Percentiles rank a stretch among this genome's conserved stretches.
Evolutionary conservation across 1,140 invertebrate genomes (phyloP).

Genomic region (Adelges cooleyi): DNA sequence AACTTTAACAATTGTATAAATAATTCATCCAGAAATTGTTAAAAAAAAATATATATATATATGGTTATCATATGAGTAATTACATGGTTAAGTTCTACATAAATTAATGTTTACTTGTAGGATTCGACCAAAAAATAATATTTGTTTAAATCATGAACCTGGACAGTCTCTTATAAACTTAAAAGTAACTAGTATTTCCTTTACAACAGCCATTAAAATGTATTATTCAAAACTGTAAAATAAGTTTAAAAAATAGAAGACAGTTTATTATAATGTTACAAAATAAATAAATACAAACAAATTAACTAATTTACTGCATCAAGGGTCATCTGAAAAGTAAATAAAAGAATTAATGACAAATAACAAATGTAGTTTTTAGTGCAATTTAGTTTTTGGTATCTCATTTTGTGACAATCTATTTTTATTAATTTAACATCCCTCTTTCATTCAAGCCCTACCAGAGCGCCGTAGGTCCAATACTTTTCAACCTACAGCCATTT

Average conservation of each 20-base stretch:
- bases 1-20: constrained; percentile 2
- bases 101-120: constrained; percentile 1
- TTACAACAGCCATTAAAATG: constrained; percentile 18
- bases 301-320: constrained; percentile 13
- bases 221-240: constrained; percentile 12
- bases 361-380: too few relatives aligned
- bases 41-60: constrained; percentile 1
- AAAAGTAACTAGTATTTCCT: not conserved
- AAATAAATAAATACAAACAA: constrained; percentile 19
- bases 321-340: constrained; percentile 22
- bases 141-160: constrained; percentile 7
- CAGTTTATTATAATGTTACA: constrained; percentile 21
- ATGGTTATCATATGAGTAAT: constrained; percentile 18
- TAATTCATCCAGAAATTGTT: not conserved
- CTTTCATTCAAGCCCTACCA: too few relatives aligned
- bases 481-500: too few relatives aligned
- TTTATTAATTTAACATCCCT: too few relatives aligned
- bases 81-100: constrained; percentile 11
- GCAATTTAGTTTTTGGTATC: too few relatives aligned
- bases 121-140: constrained; percentile 6
- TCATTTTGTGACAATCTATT: too few relatives aligned
- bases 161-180: constrained; percentile 20
- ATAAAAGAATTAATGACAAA: not conserved
- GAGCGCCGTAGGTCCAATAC: too few relatives aligned
- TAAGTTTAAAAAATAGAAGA: constrained; percentile 24